Percentiles rank a stretch among this genome's conserved stretches.
Conservation (phyloP, 2,797 vertebrate genomes). For the Leuciscus waleckii region DNA sequence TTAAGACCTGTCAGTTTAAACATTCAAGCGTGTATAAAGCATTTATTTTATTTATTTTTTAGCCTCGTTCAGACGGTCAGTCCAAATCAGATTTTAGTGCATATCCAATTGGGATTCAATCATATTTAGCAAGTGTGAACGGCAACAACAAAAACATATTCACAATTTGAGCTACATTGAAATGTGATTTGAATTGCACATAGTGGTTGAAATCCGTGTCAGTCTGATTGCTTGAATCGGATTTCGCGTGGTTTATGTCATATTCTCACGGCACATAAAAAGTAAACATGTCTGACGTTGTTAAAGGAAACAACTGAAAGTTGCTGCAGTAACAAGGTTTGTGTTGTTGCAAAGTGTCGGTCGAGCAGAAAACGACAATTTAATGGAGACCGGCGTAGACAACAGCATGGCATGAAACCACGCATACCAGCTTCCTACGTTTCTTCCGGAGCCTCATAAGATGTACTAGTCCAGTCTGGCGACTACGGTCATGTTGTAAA, state of each 20-base stretch:
- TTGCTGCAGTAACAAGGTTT: not conserved
- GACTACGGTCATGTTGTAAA: not conserved
- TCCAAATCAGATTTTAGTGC: no score
- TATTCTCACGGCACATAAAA: not conserved
- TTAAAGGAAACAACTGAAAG: not conserved
- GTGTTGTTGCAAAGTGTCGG: not conserved
- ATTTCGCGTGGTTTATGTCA: not conserved
- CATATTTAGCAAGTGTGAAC: no score
- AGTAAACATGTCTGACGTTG: not conserved
- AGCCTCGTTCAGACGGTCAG: no score
- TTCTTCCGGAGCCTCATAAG: not conserved
- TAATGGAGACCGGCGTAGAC: no score
- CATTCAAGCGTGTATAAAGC: not conserved
- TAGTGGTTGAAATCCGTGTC: not conserved
- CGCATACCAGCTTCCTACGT: not conserved
- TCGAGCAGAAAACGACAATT: no score
- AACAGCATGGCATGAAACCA: not conserved
- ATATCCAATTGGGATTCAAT: no score
- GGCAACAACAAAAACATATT: no score
- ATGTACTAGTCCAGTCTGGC: not conserved
- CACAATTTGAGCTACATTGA: no score
- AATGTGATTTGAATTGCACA: not conserved
- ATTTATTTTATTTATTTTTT: not conserved
- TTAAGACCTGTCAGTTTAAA: not conserved
- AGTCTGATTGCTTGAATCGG: not conserved